phyloP scores from a whole-genome alignment of 1,140 invertebrate species.

The Aphaenogaster floridana region DNA sequence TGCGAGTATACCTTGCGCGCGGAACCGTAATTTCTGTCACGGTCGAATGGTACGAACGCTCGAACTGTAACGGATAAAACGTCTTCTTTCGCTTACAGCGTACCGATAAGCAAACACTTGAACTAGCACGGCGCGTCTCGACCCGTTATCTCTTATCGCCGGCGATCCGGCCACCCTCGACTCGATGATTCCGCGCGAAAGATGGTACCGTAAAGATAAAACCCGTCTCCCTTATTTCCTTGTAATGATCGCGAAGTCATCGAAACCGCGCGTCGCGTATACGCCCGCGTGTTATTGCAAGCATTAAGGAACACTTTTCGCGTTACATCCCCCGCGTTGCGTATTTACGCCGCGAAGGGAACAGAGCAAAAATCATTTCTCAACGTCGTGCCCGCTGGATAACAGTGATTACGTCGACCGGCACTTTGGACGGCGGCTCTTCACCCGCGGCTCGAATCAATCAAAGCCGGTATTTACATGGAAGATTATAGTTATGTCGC shows the following conservation, averaged over 20 bases:
- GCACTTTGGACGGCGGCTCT: constrained; percentile 46
- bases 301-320: not conserved
- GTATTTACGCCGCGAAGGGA: constrained; percentile 17
- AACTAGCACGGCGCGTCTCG: constrained; percentile 19
- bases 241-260: constrained; percentile 74
- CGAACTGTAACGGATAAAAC: constrained; percentile 54
- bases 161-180: constrained; percentile 66
- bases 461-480: constrained; percentile 50
- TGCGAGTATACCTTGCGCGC: not conserved
- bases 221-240: constrained; percentile 49
- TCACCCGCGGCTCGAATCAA: constrained; percentile 56
- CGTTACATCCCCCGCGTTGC: constrained; percentile 23
- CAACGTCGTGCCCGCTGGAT: constrained; percentile 36
- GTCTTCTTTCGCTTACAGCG: constrained; percentile 55
- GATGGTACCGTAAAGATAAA: constrained; percentile 77
- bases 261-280: constrained; percentile 48
- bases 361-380: constrained; percentile 54
- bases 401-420: constrained; percentile 49
- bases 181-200: constrained; percentile 55
- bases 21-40: not conserved
- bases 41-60: constrained; percentile 28
- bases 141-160: constrained; percentile 75
- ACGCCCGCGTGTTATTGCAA: constrained; percentile 31
- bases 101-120: constrained; percentile 63
- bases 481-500: constrained; percentile 57